phyloP scores from a whole-genome alignment of 2,113 vertebrate species.

The Phaetusa simplex region DNA sequence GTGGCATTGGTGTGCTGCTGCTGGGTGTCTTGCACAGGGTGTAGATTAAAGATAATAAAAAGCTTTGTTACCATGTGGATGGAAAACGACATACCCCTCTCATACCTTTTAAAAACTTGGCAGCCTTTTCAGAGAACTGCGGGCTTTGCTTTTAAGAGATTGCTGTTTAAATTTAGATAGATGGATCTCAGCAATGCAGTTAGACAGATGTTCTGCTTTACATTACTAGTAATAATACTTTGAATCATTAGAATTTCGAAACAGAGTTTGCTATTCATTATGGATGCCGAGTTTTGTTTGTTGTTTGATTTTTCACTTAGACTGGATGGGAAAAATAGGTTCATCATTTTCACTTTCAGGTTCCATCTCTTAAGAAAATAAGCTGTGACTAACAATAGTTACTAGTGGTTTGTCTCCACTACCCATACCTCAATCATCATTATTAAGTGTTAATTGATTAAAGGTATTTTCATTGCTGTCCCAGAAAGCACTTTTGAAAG shows the following conservation, averaged over 20 bases:
- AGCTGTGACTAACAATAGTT: conserved; percentile 27
- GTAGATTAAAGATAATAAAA: background rate
- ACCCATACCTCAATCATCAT: background rate
- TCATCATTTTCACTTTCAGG: conserved; percentile 40
- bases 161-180: conserved; percentile 22
- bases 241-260: conserved; percentile 41
- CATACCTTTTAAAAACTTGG: background rate
- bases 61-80: background rate
- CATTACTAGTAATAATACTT: conserved; percentile 23
- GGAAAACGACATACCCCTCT: background rate
- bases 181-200: conserved; percentile 4
- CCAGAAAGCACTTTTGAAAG: background rate
- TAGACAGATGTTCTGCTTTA: conserved; percentile 25
- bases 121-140: background rate
- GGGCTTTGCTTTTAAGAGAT: background rate
- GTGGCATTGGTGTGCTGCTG: background rate
- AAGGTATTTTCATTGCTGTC: background rate
- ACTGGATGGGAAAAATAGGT: conserved; percentile 7
- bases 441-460: conserved; percentile 31
- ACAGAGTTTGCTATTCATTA: conserved; percentile 37
- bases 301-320: conserved; percentile 51
- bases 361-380: conserved; percentile 25
- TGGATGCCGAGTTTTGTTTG: background rate
- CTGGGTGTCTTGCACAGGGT: background rate
- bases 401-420: background rate